phyloP scores from a whole-genome alignment of 2,113 vertebrate species.

The Periophthalmodon schlosseri region DNA sequence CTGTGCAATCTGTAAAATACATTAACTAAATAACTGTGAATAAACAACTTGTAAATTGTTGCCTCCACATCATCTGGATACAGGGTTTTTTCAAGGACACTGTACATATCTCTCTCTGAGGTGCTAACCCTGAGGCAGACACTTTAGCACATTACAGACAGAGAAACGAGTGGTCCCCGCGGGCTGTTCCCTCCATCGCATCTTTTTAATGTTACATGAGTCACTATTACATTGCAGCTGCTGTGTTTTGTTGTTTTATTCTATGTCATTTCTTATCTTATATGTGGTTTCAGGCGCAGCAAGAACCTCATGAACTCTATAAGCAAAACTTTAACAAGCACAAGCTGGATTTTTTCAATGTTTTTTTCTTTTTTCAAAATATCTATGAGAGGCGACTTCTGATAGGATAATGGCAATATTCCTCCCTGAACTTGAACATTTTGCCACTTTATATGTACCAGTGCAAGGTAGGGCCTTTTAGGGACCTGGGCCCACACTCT shows the following conservation, averaged over 20 bases:
- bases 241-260: not conserved
- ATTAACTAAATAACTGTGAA: not conserved
- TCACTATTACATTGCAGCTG: not conserved
- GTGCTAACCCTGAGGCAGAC: not conserved
- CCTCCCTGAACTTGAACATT: too few species aligned
- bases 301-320: not conserved
- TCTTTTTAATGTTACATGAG: not conserved
- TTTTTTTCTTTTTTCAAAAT: too few species aligned
- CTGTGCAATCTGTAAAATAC: too few species aligned
- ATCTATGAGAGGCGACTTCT: too few species aligned
- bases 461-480: too few species aligned
- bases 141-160: not conserved
- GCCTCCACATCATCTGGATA: not conserved
- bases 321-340: not conserved
- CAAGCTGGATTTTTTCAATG: too few species aligned
- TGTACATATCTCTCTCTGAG: not conserved
- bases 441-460: too few species aligned
- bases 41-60: not conserved
- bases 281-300: not conserved
- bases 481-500: too few species aligned
- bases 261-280: not conserved
- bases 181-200: not conserved
- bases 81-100: not conserved
- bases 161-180: not conserved
- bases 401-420: too few species aligned